Evolutionary conservation across 2,113 vertebrate species (phyloP).

Genomic region (Ancistrus triradiatus): DNA sequence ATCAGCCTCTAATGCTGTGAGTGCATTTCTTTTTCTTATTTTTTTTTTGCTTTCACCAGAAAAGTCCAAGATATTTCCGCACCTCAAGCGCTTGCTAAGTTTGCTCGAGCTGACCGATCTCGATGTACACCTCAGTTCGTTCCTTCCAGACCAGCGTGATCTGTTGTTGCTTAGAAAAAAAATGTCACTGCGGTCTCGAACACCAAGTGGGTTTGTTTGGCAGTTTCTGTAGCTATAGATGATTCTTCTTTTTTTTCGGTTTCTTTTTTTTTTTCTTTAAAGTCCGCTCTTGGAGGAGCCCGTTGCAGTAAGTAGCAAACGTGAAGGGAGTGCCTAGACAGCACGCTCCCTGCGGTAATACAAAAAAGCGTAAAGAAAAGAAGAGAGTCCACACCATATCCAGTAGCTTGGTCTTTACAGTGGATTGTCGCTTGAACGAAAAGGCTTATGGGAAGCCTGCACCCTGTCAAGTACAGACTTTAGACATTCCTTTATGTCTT

Average conservation of each 20-base stretch:
- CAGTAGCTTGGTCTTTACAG: slow-evolving; percentile 70
- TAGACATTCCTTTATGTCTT: slow-evolving; percentile 41
- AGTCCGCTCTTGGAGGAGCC: slow-evolving; percentile 38
- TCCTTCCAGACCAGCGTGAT: slow-evolving; percentile 36
- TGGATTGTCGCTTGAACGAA: slow-evolving; percentile 76
- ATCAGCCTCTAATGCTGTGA: slow-evolving; percentile 49
- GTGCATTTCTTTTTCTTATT: slow-evolving; percentile 46
- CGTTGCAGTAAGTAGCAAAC: slow-evolving; percentile 44
- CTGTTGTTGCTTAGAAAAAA: slow-evolving; percentile 23
- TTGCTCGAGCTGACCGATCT: slow-evolving; percentile 45
- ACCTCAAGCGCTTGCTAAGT: slow-evolving; percentile 31
- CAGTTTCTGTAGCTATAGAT: slow-evolving; percentile 70
- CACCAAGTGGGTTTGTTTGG: slow-evolving; percentile 53
- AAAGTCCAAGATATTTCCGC: slow-evolving; percentile 49
- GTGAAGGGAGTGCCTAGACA: slow-evolving; percentile 48
- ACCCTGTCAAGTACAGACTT: slow-evolving; percentile 65
- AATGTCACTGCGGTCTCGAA: slow-evolving; percentile 18
- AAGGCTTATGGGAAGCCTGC: slow-evolving; percentile 65
- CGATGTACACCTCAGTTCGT: slow-evolving; percentile 29
- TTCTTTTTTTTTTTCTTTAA: slow-evolving; percentile 22
- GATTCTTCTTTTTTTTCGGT: slow-evolving; percentile 23
- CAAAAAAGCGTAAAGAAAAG: slow-evolving; percentile 54
- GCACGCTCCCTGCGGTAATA: slow-evolving; percentile 59
- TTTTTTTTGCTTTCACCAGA: slow-evolving; percentile 31
- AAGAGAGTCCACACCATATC: slow-evolving; percentile 54